Conservation (phyloP, 2,888 invertebrate genomes). For the Zhengitettix transpicula region DNA sequence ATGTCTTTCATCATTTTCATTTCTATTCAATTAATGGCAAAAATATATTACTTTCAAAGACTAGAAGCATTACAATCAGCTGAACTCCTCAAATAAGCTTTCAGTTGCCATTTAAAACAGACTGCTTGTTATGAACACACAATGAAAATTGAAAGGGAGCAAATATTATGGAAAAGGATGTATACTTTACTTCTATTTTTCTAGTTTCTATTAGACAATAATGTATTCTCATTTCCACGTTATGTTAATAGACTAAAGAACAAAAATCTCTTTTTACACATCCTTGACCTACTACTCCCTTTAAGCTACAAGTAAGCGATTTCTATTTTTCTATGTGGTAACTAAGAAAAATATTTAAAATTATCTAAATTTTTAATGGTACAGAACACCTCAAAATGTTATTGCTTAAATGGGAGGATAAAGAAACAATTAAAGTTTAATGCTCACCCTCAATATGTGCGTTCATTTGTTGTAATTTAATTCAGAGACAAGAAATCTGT, state of each 20-base stretch:
- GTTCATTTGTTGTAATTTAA: neutral
- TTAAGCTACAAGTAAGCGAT: neutral
- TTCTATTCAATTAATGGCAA: conserved; percentile 5
- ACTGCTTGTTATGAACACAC: neutral
- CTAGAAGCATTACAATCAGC: conserved; percentile 9
- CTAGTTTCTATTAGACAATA: neutral
- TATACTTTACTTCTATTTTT: neutral
- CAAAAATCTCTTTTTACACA: too few relatives aligned
- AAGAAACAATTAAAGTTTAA: neutral
- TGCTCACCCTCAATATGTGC: neutral
- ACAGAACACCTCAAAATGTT: too few relatives aligned
- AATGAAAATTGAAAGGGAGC: neutral
- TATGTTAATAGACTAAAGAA: too few relatives aligned
- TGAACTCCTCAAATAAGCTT: conserved; percentile 1
- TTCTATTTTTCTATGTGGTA: neutral
- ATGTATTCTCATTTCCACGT: neutral
- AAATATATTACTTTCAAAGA: conserved; percentile 4
- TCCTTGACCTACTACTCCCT: neutral
- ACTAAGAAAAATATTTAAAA: too few relatives aligned
- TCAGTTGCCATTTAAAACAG: neutral
- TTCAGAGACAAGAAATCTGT: neutral
- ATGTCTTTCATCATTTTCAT: neutral
- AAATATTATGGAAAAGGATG: neutral
- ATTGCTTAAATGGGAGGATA: too few relatives aligned
- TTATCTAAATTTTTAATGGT: too few relatives aligned